Evolutionary conservation across 2,888 invertebrate species (phyloP), one percentile per base, ranked within the genome.

Genomic region (Onchidella celtica): DNA sequence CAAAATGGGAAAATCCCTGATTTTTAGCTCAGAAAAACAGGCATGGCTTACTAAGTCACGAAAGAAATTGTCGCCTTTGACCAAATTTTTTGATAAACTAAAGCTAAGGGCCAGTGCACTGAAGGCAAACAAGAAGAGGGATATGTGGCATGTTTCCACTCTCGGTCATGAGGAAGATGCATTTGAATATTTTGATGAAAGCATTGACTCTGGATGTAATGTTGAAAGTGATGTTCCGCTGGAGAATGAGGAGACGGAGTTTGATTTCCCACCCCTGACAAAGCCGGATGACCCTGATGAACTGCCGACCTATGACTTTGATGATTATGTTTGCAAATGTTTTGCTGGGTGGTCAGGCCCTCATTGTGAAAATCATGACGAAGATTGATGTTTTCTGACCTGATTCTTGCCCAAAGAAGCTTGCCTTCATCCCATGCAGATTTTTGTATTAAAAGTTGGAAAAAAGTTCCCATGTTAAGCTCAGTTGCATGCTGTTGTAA

Each of bases 321-420:
- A 83, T 57, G 70, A 85, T 29, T 86, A 85, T 78, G 74, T 84
- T 11, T 87, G 87, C 74, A 70, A 77, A n/a, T 86, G 86, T 81
- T 84, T 83, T 74, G 65, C 80, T 14, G 86, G 87, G 0, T 87
- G 84, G 84, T 74, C 79, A 14, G 86, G 86, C 21, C 38, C 70
- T 59, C 83, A 83, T 63, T 86, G 86, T 74, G 78, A 85, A 17
- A 63, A 76, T 27, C 32, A 27, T 21, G 3, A 6, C 2, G 11
- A 4, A 40, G 40, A 68, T 24, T 66, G 36, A n/a, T n/a, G n/a
- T n/a, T n/a, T n/a, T n/a, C n/a, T n/a, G n/a, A n/a, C n/a, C n/a
- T n/a, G n/a, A n/a, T n/a, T n/a, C n/a, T n/a, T n/a, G n/a, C n/a
- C n/a, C n/a, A n/a, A n/a, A n/a, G n/a, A n/a, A n/a, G n/a, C n/a